Evolutionary conservation across 2,888 invertebrate genomes (phyloP), one percentile per base, ranked within the genome.

Genomic region (Lymantria dispar): DNA sequence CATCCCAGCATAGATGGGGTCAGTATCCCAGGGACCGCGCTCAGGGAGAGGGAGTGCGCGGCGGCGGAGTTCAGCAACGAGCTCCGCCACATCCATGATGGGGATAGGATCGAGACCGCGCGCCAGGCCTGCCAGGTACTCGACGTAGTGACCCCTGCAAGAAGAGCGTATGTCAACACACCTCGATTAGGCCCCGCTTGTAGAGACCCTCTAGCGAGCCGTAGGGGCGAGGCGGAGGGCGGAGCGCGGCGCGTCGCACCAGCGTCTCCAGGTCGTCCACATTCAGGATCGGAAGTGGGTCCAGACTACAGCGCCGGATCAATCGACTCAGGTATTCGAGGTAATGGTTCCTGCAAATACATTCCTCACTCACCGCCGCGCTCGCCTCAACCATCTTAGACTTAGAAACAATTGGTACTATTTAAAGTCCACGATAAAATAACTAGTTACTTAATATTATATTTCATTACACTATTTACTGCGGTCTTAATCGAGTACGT

Each of bases 61-160:
- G 73, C 97, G 94, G 72, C 96, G 94, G 80, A 98, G 93, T 86
- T 98, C 97, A 72, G 97, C 97, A 71, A 95, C 94, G 75, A 98
- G 95, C 81, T 98, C 98, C 70, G 94, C 94, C 83, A 96, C 93
- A 83, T 96, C 96, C 93, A 98, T 95, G 79, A 98, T 96, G 66
- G 94, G 94, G 76, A 98, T 93, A 7, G 98, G 98, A 92, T 99
- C 98, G 84, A 98, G 93, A 76, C 93, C 94, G 85, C 96, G 96
- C 88, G 98, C 96, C 84, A 95, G 93, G 74, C 94, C 94, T 80
- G 98, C 97, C 93, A 99, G 94, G 92, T 98, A 98, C 93, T 98
- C 98, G 86, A 98, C 95, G 94, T 98, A 98, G 93, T 98, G 98
- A 80, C 94, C 92, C 94, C 98, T 98, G 93, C 56, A 91, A 89